Conservation (phyloP, 1,140 invertebrate genomes). For the Leptoteleia sp. region DNA sequence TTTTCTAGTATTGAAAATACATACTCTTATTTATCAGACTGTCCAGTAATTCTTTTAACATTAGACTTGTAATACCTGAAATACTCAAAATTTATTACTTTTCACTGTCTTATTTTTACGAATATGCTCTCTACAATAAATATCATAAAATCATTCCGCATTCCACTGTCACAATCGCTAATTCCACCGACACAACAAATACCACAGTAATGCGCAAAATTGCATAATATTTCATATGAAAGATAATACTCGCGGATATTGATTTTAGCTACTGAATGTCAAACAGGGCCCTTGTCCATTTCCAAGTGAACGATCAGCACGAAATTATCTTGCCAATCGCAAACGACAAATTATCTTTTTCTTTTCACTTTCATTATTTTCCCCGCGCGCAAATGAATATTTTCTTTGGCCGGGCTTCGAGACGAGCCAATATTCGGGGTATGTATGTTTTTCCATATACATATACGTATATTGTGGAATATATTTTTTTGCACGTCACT, state of each 20-base stretch:
- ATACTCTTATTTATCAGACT: too few relatives aligned
- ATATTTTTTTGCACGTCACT: conserved; percentile 77
- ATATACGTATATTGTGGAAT: conserved; percentile 66
- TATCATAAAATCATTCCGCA: too few relatives aligned
- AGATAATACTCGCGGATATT: background rate
- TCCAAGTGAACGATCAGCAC: too few relatives aligned
- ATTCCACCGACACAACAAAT: too few relatives aligned
- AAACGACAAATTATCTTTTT: conserved; percentile 54
- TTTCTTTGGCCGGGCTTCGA: conserved; percentile 59
- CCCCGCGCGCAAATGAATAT: conserved; percentile 64
- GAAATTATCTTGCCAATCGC: conserved; percentile 38
- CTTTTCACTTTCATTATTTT: conserved; percentile 59
- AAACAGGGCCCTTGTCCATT: background rate
- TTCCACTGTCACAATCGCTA: too few relatives aligned
- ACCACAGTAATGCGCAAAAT: too few relatives aligned
- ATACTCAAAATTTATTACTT: too few relatives aligned
- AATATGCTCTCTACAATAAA: too few relatives aligned
- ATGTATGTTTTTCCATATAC: conserved; percentile 55
- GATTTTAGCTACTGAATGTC: conserved; percentile 2
- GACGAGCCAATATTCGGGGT: conserved; percentile 64
- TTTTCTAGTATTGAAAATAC: too few relatives aligned
- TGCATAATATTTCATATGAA: background rate
- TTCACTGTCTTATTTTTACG: too few relatives aligned
- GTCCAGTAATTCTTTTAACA: too few relatives aligned
- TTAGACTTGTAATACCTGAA: too few relatives aligned